Percentiles rank a stretch among this genome's conserved stretches.
phyloP scores from a whole-genome alignment of 2,113 vertebrate genomes.

The Petrocephalus zakoni region DNA sequence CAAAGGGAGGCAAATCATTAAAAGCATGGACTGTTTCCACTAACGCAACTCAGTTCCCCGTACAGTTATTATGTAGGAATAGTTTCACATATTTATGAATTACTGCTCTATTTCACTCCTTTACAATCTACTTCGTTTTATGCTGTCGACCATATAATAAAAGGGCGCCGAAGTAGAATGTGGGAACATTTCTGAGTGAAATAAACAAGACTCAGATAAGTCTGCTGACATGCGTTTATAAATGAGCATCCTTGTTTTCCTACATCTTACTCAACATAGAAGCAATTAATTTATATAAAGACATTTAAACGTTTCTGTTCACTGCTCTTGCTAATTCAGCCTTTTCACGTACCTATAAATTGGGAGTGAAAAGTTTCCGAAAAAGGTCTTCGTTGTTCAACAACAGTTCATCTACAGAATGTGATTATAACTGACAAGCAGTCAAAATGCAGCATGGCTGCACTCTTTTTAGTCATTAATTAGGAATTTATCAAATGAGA shows the following conservation, averaged over 20 bases:
- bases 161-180: too few species aligned
- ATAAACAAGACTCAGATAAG: background rate
- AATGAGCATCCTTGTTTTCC: background rate
- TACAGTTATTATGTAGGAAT: slow-evolving; percentile 27
- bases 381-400: background rate
- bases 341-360: background rate
- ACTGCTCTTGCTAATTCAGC: background rate
- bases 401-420: background rate
- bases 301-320: background rate
- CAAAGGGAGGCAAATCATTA: slow-evolving; percentile 13
- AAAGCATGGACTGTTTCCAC: background rate
- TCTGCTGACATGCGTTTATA: background rate
- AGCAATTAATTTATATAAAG: background rate
- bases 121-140: background rate
- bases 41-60: slow-evolving; percentile 28
- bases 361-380: background rate
- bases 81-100: slow-evolving; percentile 25
- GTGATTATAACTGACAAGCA: background rate
- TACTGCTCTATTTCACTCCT: slow-evolving; percentile 27
- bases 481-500: slow-evolving; percentile 3
- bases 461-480: slow-evolving; percentile 6
- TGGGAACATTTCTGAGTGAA: background rate
- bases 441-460: background rate
- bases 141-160: background rate
- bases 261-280: background rate